Percentiles rank a stretch among this genome's conserved stretches.
phyloP scores from a whole-genome alignment of 1,140 invertebrate genomes.

The Meloidogyne hapla region DNA sequence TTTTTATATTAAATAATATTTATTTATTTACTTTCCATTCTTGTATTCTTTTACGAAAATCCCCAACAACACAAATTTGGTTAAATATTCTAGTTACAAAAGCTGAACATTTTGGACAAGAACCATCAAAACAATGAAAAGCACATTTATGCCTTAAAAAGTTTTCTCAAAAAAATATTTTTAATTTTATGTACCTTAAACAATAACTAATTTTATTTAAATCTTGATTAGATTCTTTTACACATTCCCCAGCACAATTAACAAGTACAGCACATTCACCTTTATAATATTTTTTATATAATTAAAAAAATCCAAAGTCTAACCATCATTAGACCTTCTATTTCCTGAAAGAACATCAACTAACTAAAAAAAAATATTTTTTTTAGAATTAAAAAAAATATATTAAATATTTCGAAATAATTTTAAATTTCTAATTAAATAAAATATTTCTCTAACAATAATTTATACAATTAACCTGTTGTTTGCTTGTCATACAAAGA shows the following conservation, averaged over 20 bases:
- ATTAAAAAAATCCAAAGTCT: not conserved
- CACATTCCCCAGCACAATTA: constrained; percentile 53
- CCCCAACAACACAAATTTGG: constrained; percentile 55
- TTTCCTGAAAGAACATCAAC: constrained; percentile 53
- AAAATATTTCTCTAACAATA: too few species aligned
- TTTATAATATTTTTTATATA: constrained; percentile 10
- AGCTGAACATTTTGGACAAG: constrained; percentile 55
- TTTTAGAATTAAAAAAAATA: too few species aligned
- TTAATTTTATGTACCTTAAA: constrained; percentile 29
- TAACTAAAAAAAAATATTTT: constrained; percentile 26
- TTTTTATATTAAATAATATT: not conserved
- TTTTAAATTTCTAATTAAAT: too few species aligned
- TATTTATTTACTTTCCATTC: constrained; percentile 37
- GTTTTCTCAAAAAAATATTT: not conserved
- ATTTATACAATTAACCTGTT: constrained; percentile 35
- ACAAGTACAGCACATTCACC: constrained; percentile 53
- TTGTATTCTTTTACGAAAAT: constrained; percentile 46
- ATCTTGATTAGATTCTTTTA: constrained; percentile 47
- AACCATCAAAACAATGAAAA: constrained; percentile 57
- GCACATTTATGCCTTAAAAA: constrained; percentile 48
- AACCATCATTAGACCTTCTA: constrained; percentile 35
- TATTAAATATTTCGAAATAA: too few species aligned
- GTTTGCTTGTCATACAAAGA: constrained; percentile 52
- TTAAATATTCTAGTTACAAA: constrained; percentile 58
- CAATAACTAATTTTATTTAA: constrained; percentile 53